Evolutionary conservation across 2,888 invertebrate species (phyloP).

Genomic region (Agrypnus murinus): DNA sequence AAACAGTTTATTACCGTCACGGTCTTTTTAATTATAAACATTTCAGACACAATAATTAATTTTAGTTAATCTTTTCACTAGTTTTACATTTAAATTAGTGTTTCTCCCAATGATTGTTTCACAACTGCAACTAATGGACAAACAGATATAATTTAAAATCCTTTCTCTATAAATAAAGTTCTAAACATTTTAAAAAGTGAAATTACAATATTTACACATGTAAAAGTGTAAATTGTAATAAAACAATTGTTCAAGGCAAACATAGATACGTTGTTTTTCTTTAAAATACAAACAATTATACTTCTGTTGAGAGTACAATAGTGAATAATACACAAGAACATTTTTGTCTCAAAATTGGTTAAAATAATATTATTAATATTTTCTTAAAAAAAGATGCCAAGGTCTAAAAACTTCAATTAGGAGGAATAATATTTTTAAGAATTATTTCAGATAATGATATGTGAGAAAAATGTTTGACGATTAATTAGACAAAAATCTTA

Average conservation of each 20-base stretch:
- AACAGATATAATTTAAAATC: not conserved
- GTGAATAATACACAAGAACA: not conserved
- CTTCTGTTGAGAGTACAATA: conserved; percentile 9
- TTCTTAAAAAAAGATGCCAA: conserved; percentile 9
- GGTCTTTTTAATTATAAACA: conserved; percentile 2
- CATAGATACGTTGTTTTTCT: not conserved
- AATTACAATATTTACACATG: no score
- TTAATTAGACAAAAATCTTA: no score
- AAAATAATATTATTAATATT: conserved; percentile 8
- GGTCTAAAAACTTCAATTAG: not conserved
- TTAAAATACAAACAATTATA: conserved; percentile 1
- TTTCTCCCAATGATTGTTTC: no score
- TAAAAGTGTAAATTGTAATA: conserved; percentile 6
- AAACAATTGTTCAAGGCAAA: conserved; percentile 12
- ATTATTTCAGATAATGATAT: no score
- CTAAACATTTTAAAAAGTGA: conserved; percentile 19
- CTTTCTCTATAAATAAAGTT: no score
- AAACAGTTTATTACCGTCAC: conserved; percentile 21
- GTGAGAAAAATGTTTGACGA: no score
- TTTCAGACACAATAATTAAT: not conserved
- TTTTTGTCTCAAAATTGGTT: conserved; percentile 15
- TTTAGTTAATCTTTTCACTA: conserved; percentile 1
- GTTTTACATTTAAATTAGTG: no score
- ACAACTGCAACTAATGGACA: no score
- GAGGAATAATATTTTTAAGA: no score